Conservation (phyloP, 2,797 vertebrate species). For the Distichodus sexfasciatus region DNA sequence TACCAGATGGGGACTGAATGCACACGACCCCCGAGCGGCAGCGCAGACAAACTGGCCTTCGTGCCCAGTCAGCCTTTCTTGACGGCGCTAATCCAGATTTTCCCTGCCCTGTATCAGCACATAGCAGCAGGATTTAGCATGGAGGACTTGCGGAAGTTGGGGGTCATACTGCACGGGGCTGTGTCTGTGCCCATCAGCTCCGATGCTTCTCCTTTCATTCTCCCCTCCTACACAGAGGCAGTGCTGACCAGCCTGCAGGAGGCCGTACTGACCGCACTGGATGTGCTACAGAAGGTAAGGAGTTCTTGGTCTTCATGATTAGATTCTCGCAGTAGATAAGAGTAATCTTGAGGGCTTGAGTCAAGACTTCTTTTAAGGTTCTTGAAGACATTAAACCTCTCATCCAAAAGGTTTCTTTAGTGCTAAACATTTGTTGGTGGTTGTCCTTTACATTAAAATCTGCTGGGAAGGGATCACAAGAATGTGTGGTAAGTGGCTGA, state of each 20-base stretch:
- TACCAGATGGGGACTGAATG: conserved; percentile 94
- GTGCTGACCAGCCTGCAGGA: conserved; percentile 97
- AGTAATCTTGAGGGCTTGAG: no score
- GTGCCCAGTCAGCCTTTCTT: conserved; percentile 98
- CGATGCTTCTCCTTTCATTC: conserved; percentile 96
- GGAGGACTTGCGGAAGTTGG: conserved; percentile 93
- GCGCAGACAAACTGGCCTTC: conserved; percentile 86
- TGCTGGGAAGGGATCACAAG: no score
- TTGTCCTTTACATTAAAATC: no score
- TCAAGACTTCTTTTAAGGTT: no score
- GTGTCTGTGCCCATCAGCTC: conserved; percentile 98
- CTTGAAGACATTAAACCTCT: no score
- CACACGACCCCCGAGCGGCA: conserved; percentile 84
- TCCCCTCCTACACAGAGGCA: conserved; percentile 96
- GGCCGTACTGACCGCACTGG: conserved; percentile 91
- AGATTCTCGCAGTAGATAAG: no score
- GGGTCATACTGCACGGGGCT: conserved; percentile 91
- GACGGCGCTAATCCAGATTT: conserved; percentile 96
- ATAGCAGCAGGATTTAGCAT: conserved; percentile 95
- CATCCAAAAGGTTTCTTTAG: no score
- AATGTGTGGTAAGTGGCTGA: no score
- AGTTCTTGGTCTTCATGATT: no score
- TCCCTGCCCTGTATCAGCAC: conserved; percentile 96
- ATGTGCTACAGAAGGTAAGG: conserved; percentile 95
- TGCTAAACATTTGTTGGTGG: no score